Conservation (phyloP, 2,888 invertebrate species). For the Dasypogon diadema region DNA sequence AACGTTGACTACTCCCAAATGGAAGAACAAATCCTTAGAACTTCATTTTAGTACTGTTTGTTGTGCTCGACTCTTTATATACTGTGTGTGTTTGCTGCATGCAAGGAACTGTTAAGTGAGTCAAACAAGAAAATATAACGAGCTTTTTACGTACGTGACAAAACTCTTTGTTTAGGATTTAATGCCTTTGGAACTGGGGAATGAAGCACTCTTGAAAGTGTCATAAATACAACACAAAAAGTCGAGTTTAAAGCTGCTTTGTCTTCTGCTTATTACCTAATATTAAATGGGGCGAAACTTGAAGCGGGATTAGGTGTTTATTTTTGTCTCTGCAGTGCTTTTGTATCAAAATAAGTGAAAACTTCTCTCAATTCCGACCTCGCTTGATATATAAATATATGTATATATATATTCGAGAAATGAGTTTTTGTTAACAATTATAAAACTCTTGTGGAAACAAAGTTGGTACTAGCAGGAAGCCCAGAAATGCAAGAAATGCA, state of each 20-base stretch:
- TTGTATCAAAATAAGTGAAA: background rate
- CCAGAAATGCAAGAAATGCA: background rate
- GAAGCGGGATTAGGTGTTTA: background rate
- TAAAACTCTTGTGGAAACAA: background rate
- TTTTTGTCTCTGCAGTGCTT: background rate
- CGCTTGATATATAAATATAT: too few relatives aligned
- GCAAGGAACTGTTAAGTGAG: background rate
- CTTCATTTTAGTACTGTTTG: background rate
- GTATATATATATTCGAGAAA: background rate
- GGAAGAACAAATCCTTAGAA: background rate
- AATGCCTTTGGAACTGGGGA: background rate
- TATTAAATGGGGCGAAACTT: background rate
- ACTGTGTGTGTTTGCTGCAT: background rate
- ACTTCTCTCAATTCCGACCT: background rate
- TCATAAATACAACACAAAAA: background rate
- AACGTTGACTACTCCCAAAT: background rate
- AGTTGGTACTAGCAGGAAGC: background rate
- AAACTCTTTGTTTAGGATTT: conserved; percentile 16
- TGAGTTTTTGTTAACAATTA: background rate
- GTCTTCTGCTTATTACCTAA: conserved; percentile 5
- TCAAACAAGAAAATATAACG: conserved; percentile 16
- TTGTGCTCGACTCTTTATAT: background rate
- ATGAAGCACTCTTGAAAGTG: background rate
- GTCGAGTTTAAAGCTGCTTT: background rate
- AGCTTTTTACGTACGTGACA: conserved; percentile 8